phyloP scores from a whole-genome alignment of 2,797 vertebrate genomes.

The Myiotriccus ornatus region DNA sequence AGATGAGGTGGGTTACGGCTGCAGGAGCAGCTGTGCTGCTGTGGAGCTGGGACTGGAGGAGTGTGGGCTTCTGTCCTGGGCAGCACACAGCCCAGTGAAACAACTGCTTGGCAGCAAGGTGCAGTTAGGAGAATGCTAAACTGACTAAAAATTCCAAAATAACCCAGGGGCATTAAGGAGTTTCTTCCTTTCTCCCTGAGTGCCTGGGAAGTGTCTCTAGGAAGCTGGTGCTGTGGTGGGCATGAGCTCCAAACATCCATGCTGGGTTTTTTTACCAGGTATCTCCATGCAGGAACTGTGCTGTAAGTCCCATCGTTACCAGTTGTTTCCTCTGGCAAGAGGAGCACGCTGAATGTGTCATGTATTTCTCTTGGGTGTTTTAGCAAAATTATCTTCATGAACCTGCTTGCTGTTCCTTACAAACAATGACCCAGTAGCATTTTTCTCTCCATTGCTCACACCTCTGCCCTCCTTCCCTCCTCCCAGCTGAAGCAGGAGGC shows the following conservation, averaged over 20 bases:
- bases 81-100: neutral
- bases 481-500: neutral
- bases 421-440: neutral
- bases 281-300: neutral
- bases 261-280: fast-evolving
- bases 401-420: neutral
- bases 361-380: fast-evolving
- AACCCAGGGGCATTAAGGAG: neutral
- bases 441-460: neutral
- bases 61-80: too few species aligned
- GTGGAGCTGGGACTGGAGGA: neutral
- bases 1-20: neutral
- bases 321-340: neutral
- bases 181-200: neutral
- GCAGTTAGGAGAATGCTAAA: neutral
- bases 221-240: neutral
- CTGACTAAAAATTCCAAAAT: neutral
- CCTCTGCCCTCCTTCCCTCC: neutral
- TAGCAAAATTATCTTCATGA: neutral
- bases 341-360: neutral
- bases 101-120: neutral
- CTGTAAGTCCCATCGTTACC: neutral
- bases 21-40: neutral
- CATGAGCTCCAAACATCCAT: neutral
- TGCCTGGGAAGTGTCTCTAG: neutral